Evolutionary conservation across 2,888 invertebrate species (phyloP), one percentile per base, ranked within the genome.

Genomic region (Anorthoa munda): DNA sequence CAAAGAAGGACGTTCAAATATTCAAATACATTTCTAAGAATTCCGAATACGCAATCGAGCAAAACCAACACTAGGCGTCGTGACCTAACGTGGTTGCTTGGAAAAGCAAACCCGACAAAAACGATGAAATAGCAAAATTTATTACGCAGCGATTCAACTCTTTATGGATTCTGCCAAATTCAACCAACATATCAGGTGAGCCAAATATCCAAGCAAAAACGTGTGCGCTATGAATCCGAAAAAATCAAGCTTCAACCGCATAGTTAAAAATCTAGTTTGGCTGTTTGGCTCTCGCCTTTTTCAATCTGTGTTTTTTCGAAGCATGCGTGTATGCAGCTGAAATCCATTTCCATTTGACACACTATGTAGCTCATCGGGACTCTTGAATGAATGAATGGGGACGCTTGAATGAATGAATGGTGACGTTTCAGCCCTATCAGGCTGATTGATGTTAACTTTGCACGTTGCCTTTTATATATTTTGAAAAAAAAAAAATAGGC

Each of bases 131-230:
- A 75, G 59, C 45, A 64, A 73, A 73, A 78, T 80, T 72, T 72
- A 82, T 86, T 71, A 70, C 60, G 50, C 48, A 68, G 55, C 59
- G 56, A 73, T 70, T 63, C 39, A 61, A 65, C 51, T 72, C 45
- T 73, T 72, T 71, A 73, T 73, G 65, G 63, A 70, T 71, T 74
- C 72, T 66, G 58, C 55, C 66, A 60, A 73, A 80, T 80, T 75
- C 83, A 73, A 75, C 82, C 73, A 78, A 64, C 58, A 70, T 72
- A 81, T 79, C 61, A 75, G 50, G 56, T 55, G 72, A 76, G 83
- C 69, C 81, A 81, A 86, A 78, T 77, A 86, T 79, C 75, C 77
- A 76, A 77, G 72, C 66, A 66, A 75, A 73, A 81, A 65, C 23
- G 45, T 66, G 51, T 61, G 71, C 64, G 61, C 68, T 61, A 75